phyloP scores from a whole-genome alignment of 2,888 invertebrate species.

The Agriopis aurantiaria region DNA sequence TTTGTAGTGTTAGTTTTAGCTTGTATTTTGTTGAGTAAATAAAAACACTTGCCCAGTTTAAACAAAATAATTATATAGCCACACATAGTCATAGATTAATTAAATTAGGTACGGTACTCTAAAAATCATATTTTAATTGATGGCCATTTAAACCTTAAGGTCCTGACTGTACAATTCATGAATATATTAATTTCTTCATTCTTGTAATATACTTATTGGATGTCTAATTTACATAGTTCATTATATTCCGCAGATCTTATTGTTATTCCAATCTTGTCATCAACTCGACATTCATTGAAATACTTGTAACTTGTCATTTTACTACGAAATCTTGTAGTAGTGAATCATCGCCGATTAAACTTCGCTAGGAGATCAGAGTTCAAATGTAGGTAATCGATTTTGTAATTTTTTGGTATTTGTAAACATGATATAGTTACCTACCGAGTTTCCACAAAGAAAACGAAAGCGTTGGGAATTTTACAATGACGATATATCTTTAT shows the following conservation, averaged over 20 bases:
- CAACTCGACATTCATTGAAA: constrained; percentile 34
- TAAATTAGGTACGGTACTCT: too few species aligned
- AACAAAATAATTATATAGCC: too few species aligned
- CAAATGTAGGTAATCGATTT: constrained; percentile 1
- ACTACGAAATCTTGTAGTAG: constrained; percentile 41
- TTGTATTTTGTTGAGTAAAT: too few species aligned
- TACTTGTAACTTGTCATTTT: constrained; percentile 35
- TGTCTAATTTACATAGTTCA: constrained; percentile 47
- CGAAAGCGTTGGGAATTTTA: background rate
- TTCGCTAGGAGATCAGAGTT: constrained; percentile 7
- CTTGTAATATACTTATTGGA: constrained; percentile 36
- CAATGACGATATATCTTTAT: too few species aligned
- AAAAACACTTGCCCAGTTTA: too few species aligned
- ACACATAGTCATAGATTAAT: too few species aligned
- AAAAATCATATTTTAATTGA: too few species aligned
- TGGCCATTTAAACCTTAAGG: background rate
- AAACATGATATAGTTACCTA: background rate
- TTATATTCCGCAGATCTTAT: constrained; percentile 43
- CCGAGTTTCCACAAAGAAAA: background rate
- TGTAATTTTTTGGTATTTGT: background rate
- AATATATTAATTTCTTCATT: constrained; percentile 12
- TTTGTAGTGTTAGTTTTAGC: too few species aligned
- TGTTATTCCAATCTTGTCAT: constrained; percentile 39
- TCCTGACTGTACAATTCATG: constrained; percentile 5
- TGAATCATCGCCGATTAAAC: constrained; percentile 36